phyloP scores from a whole-genome alignment of 2,888 invertebrate species.

The Flexamia atlantica region DNA sequence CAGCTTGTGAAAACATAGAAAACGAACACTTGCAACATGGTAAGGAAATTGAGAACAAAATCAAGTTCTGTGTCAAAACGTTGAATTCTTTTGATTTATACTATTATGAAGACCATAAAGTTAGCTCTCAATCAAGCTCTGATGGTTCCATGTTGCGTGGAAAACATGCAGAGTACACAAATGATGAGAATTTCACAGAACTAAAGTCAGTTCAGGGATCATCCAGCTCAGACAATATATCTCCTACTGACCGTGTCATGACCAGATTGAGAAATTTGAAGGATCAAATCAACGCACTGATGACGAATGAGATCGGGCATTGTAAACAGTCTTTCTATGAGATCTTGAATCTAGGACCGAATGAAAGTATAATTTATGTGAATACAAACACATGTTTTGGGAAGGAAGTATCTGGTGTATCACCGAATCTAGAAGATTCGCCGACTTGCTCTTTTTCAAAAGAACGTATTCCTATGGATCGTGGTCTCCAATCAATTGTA shows the following conservation, averaged over 20 bases:
- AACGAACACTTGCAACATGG: neutral
- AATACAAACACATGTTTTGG: neutral
- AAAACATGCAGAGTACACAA: neutral
- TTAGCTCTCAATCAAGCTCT: neutral
- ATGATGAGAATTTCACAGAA: neutral
- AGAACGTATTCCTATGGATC: neutral
- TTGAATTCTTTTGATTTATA: constrained; percentile 7
- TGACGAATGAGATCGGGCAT: neutral
- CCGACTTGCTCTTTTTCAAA: neutral
- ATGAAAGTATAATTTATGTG: neutral
- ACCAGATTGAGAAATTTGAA: neutral
- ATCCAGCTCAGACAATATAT: neutral
- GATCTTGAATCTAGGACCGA: neutral
- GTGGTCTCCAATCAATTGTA: neutral
- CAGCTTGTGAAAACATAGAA: neutral
- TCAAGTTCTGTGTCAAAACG: neutral
- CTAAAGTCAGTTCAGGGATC: neutral
- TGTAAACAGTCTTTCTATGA: too few relatives aligned
- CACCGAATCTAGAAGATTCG: neutral
- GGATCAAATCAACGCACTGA: neutral
- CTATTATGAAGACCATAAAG: neutral
- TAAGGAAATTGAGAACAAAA: neutral
- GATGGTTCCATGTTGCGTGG: neutral
- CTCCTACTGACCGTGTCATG: neutral
- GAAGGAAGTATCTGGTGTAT: neutral